Evolutionary conservation across 2,113 vertebrate species (phyloP), one percentile per base, ranked within the genome.

Genomic region (Nesoenas mayeri): DNA sequence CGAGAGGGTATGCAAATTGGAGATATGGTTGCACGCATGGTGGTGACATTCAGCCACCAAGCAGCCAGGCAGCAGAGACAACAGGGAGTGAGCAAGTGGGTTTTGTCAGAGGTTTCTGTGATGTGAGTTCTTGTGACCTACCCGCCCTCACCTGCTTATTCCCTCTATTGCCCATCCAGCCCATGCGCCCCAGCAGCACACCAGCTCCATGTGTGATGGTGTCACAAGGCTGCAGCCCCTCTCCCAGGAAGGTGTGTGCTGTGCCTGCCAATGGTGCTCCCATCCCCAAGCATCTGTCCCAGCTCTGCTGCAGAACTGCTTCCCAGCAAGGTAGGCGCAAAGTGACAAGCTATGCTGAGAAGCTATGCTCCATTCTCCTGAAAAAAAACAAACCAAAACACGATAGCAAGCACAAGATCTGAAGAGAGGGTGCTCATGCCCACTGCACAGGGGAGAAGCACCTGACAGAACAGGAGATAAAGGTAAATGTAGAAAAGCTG

Each of bases 401-500:
- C 2, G 7, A 26, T 13, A 6, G 42, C 29, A 53, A 85, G 57
- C 66, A 32, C 25, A 25, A 53, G 40, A 10, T 20, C 38, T 29
- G 85, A 54, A 40, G 32, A n/a, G 24, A 74, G 50, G 58, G 40
- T 25, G 25, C 12, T 72, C 31, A 0, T 10, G 25, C 10, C 38
- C 17, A 1, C 1, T 9, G 77, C 64, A 18, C 1, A 29, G 22
- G 21, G 60, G 50, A 65, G 28, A n/a, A 72, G 62, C 28, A 44
- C 32, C 15, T 0, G 0, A 24, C 24, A 56, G 48, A 54, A 13
- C 13, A 56, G 15, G 34, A 53, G 50, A n/a, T 21, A 3, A n/a
- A 73, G 44, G n/a, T 0, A 0, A 29, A 40, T 0, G 0, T 17
- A 47, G 64, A 32, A 64, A 50, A 73, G 71, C 56, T 88, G 67